phyloP scores from a whole-genome alignment of 2,888 invertebrate genomes.

The Drosophila villosipedis region DNA sequence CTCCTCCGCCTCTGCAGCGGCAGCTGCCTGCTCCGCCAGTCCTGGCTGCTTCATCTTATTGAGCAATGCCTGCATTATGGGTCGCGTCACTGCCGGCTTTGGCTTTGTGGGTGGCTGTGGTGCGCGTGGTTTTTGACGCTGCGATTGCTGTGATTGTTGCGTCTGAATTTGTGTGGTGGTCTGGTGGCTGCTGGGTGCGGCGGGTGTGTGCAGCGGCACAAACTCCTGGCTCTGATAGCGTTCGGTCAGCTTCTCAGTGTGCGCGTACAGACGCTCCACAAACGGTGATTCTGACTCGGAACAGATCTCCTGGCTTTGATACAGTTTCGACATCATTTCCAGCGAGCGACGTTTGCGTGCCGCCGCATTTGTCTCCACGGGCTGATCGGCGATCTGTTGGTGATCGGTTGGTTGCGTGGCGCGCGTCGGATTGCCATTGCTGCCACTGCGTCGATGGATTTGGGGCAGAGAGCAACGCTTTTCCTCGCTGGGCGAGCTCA shows the following conservation, averaged over 20 bases:
- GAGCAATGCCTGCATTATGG: conserved; percentile 82
- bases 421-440: conserved; percentile 75
- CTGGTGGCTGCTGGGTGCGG: background rate
- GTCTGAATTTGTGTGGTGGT: conserved; percentile 58
- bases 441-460: conserved; percentile 81
- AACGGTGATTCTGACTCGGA: conserved; percentile 85
- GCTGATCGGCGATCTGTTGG: conserved; percentile 44
- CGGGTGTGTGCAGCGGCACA: conserved; percentile 84
- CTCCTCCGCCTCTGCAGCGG: conserved; percentile 72
- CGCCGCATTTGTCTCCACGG: conserved; percentile 74
- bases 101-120: conserved; percentile 77
- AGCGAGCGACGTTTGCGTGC: conserved; percentile 86
- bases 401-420: conserved; percentile 33
- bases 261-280: conserved; percentile 88
- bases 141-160: conserved; percentile 65
- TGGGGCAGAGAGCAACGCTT: conserved; percentile 79
- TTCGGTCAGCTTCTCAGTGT: conserved; percentile 88
- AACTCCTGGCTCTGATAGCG: conserved; percentile 89
- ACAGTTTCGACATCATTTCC: conserved; percentile 86
- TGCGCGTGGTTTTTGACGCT: conserved; percentile 68
- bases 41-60: conserved; percentile 82
- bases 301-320: conserved; percentile 88
- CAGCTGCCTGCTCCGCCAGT: conserved; percentile 79
- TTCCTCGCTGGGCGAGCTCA: conserved; percentile 78
- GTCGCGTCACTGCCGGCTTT: conserved; percentile 81